Evolutionary conservation across 2,888 invertebrate species (phyloP).

Genomic region (Lithophane socia): DNA sequence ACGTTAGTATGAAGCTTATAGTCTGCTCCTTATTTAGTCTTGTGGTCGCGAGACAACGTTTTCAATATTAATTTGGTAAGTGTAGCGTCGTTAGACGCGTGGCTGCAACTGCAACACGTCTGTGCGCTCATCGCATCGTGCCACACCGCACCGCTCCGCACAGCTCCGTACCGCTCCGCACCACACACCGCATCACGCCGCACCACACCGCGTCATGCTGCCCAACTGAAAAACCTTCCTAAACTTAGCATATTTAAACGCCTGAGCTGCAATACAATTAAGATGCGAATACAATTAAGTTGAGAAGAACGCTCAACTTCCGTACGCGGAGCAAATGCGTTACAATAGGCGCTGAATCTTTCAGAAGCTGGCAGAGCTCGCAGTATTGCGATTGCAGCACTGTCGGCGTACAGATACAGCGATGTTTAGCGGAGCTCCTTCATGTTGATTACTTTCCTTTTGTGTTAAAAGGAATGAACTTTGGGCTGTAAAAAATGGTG

Average conservation of each 20-base stretch:
- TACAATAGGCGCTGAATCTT: neutral
- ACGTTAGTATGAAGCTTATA: too few species aligned
- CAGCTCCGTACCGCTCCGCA: neutral
- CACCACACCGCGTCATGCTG: neutral
- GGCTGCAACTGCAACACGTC: neutral
- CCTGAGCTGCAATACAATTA: constrained; percentile 11
- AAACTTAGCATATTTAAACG: constrained; percentile 17
- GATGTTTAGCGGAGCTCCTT: constrained; percentile 5
- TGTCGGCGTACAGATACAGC: constrained; percentile 13
- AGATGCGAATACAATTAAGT: too few species aligned
- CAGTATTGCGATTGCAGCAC: neutral
- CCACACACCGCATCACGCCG: neutral
- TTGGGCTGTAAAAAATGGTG: constrained; percentile 34
- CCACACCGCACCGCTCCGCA: neutral
- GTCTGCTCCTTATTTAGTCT: too few species aligned
- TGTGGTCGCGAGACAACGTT: neutral
- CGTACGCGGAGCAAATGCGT: neutral
- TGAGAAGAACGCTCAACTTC: neutral
- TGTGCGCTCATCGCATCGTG: neutral
- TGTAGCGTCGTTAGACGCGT: neutral
- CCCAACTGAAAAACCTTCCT: neutral
- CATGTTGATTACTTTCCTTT: constrained; percentile 62
- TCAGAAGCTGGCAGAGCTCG: neutral
- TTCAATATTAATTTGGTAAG: constrained; percentile 24
- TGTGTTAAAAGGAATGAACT: constrained; percentile 53